Conservation (phyloP, 2,797 vertebrate genomes). For the Echiichthys vipera region DNA sequence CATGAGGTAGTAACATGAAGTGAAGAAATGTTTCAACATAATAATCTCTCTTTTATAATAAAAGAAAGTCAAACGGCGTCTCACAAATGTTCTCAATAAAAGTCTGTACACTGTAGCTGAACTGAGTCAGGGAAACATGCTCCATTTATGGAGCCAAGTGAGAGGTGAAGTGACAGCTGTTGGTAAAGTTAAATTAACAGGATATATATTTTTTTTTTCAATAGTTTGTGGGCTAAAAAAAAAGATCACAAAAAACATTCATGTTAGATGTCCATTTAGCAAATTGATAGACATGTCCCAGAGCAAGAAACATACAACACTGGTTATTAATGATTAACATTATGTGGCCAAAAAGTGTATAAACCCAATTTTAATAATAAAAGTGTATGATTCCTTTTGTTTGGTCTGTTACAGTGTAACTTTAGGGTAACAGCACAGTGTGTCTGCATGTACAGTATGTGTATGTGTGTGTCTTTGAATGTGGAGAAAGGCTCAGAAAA, state of each 20-base stretch:
- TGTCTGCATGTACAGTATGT: conserved; percentile 40
- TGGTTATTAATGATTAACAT: not conserved
- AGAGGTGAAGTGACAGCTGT: conserved; percentile 45
- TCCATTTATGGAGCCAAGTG: conserved; percentile 28
- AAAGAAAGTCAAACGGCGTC: conserved; percentile 14
- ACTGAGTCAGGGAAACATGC: conserved; percentile 12
- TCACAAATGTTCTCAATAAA: conserved; percentile 48
- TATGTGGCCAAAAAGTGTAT: not conserved
- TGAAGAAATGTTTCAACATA: conserved; percentile 38
- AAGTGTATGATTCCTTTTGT: not conserved
- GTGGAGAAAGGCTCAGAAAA: conserved; percentile 55
- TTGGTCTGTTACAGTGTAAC: conserved; percentile 15
- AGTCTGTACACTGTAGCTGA: not conserved
- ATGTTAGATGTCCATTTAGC: not conserved
- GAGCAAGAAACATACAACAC: not conserved
- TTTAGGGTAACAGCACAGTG: conserved; percentile 40
- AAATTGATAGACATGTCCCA: not conserved
- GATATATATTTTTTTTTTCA: not conserved
- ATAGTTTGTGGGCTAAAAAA: not conserved
- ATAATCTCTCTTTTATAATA: conserved; percentile 30
- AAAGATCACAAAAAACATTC: not conserved
- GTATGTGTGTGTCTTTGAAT: conserved; percentile 30
- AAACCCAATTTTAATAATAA: not conserved
- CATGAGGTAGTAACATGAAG: conserved; percentile 39
- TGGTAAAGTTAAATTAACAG: not conserved